These are phyloP conservation scores for Argyresthia goedartella DNA, from an alignment of 2,888 invertebrate species.

Conservation along the genomic window DNA sequence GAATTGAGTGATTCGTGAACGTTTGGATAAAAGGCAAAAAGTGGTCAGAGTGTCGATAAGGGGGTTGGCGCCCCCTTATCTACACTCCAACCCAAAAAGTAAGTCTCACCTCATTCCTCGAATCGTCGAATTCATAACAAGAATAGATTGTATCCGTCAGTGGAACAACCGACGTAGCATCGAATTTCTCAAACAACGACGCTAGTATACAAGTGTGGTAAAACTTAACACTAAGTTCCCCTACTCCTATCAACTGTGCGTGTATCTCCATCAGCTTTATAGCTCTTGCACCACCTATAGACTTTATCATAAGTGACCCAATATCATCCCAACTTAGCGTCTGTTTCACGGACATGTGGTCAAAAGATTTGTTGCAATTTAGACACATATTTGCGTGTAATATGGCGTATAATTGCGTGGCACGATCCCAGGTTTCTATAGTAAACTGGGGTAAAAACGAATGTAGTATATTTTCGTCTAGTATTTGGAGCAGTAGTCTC, in stretches of 20 bases:
- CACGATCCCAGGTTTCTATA: slow-evolving; percentile 70
- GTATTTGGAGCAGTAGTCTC: slow-evolving; percentile 71
- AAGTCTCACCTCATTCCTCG: slow-evolving; percentile 38
- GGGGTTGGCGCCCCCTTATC: no score
- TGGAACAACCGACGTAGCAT: slow-evolving; percentile 34
- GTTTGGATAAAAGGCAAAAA: no score
- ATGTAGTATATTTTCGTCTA: slow-evolving; percentile 68
- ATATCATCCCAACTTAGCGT: slow-evolving; percentile 74
- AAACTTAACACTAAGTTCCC: slow-evolving; percentile 73
- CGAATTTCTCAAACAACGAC: slow-evolving; percentile 51
- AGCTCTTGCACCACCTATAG: slow-evolving; percentile 70
- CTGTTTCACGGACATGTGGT: slow-evolving; percentile 49
- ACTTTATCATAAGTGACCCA: slow-evolving; percentile 70
- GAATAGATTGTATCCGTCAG: slow-evolving; percentile 50
- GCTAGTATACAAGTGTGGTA: slow-evolving; percentile 69
- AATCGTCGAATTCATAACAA: slow-evolving; percentile 45
- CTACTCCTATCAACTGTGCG: slow-evolving; percentile 63
- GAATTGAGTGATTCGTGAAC: no score
- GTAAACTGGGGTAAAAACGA: slow-evolving; percentile 67
- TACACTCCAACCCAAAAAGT: no score
- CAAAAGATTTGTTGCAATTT: slow-evolving; percentile 69
- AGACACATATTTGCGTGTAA: slow-evolving; percentile 71
- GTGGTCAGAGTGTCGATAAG: no score
- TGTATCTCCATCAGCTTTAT: slow-evolving; percentile 69
- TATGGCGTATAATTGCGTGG: slow-evolving; percentile 65